Evolutionary conservation across 2,113 vertebrate species (phyloP).

Genomic region (Thunnus thynnus): DNA sequence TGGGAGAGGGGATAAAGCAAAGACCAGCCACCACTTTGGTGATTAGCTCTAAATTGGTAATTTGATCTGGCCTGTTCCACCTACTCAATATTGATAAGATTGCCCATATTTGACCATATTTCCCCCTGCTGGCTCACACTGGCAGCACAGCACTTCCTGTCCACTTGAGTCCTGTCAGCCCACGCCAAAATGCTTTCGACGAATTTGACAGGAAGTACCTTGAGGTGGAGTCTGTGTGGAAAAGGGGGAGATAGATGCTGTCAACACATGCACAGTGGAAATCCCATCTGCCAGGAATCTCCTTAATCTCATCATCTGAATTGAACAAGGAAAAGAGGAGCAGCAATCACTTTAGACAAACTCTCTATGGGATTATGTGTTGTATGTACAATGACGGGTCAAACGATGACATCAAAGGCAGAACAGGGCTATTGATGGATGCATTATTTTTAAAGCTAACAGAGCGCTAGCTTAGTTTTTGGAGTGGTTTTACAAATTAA

Average conservation of each 20-base stretch:
- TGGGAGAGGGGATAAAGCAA: conserved; percentile 69
- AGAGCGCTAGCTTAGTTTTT: background rate
- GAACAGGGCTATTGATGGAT: conserved; percentile 18
- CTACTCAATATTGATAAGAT: conserved; percentile 81
- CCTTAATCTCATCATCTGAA: conserved; percentile 82
- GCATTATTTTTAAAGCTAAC: conserved; percentile 21
- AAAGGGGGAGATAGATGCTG: background rate
- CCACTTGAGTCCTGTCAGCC: conserved; percentile 29
- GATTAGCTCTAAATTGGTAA: conserved; percentile 83
- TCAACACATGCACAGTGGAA: conserved; percentile 56
- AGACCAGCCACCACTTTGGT: conserved; percentile 77
- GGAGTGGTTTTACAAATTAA: background rate
- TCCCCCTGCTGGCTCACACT: conserved; percentile 64
- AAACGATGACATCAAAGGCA: conserved; percentile 73
- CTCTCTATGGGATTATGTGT: conserved; percentile 64
- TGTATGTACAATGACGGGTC: conserved; percentile 63
- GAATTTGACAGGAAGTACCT: conserved; percentile 69
- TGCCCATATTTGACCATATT: conserved; percentile 65
- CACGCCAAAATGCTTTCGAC: conserved; percentile 37
- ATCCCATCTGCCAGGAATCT: conserved; percentile 82
- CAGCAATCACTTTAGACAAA: conserved; percentile 80
- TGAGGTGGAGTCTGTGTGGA: conserved; percentile 46
- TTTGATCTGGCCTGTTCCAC: conserved; percentile 80
- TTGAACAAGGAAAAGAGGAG: conserved; percentile 73
- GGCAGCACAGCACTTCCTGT: conserved; percentile 72